Percentiles rank a stretch among this genome's conserved stretches.
These are phyloP conservation scores for Cataglyphis cursor DNA, from an alignment of 2,888 invertebrate species.

Conservation along the genomic window DNA sequence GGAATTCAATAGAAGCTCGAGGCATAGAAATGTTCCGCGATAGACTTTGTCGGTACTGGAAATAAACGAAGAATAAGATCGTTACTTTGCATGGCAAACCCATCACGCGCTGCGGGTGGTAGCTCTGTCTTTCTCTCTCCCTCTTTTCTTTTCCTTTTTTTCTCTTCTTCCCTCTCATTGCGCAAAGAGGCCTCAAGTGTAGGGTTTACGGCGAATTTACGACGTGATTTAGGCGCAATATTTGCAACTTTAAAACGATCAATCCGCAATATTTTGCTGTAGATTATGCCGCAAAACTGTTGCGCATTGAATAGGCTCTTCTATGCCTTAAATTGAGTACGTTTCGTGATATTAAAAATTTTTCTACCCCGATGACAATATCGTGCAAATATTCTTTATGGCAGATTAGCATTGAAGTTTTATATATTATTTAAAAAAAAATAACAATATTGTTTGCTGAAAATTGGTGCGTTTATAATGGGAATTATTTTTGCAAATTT, in stretches of 20 bases:
- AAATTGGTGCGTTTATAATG: not conserved
- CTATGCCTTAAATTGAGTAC: constrained; percentile 61
- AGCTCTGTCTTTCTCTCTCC: not conserved
- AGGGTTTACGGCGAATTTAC: constrained; percentile 70
- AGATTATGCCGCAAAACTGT: constrained; percentile 27
- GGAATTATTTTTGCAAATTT: constrained; percentile 12
- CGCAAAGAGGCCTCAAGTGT: constrained; percentile 57
- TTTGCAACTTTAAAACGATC: constrained; percentile 71
- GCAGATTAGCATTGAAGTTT: not conserved
- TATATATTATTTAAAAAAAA: not conserved
- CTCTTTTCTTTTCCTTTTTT: not conserved
- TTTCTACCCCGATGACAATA: not conserved
- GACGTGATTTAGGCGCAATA: constrained; percentile 60
- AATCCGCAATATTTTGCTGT: constrained; percentile 50
- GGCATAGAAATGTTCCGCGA: constrained; percentile 36
- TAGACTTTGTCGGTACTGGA: constrained; percentile 43
- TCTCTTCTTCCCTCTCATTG: not conserved
- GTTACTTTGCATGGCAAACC: constrained; percentile 39
- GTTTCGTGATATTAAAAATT: constrained; percentile 69
- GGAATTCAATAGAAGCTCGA: constrained; percentile 36
- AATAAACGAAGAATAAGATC: constrained; percentile 54
- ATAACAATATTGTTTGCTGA: not conserved
- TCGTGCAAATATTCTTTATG: constrained; percentile 5
- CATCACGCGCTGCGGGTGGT: constrained; percentile 11
- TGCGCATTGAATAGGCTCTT: constrained; percentile 58